phyloP scores from a whole-genome alignment of 2,113 vertebrate species.

The Promerops cafer region DNA sequence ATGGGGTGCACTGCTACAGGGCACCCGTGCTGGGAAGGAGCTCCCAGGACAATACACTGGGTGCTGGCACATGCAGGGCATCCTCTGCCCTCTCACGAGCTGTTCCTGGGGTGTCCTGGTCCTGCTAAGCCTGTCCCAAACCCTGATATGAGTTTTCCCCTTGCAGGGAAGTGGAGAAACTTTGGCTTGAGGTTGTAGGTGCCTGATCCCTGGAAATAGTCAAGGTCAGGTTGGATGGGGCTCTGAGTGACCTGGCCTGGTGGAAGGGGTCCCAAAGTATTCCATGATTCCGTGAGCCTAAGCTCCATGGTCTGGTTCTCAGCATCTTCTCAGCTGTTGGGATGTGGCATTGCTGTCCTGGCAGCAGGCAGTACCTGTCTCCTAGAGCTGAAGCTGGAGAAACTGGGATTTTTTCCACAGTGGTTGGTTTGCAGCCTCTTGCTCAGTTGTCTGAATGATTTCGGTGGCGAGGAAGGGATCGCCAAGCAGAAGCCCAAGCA shows the following conservation, averaged over 20 bases:
- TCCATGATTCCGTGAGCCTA: neutral
- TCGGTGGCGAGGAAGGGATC: neutral
- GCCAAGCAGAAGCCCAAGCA: neutral
- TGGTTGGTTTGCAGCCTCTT: neutral
- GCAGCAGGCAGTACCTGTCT: neutral
- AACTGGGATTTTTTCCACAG: neutral
- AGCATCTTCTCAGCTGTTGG: neutral
- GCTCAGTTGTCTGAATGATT: neutral
- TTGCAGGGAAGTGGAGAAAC: neutral
- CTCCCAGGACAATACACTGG: accelerated
- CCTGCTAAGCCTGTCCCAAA: neutral
- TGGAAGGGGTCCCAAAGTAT: neutral
- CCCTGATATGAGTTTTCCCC: accelerated
- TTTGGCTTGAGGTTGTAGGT: neutral
- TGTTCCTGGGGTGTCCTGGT: neutral
- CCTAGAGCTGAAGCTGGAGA: neutral
- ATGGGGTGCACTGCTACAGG: no score
- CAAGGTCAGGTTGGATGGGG: neutral
- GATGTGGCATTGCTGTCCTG: neutral
- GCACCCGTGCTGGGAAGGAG: accelerated
- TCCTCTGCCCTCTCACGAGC: neutral
- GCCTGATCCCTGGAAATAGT: neutral
- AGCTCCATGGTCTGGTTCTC: neutral
- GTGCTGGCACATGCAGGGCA: neutral
- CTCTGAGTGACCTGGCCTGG: neutral